A percentile compares a stretch with the other conserved stretches of the same genome.
These are phyloP conservation scores for Anneissia japonica DNA, from an alignment of 35 echinoderm and acorn worm species.

Conservation along the genomic window DNA sequence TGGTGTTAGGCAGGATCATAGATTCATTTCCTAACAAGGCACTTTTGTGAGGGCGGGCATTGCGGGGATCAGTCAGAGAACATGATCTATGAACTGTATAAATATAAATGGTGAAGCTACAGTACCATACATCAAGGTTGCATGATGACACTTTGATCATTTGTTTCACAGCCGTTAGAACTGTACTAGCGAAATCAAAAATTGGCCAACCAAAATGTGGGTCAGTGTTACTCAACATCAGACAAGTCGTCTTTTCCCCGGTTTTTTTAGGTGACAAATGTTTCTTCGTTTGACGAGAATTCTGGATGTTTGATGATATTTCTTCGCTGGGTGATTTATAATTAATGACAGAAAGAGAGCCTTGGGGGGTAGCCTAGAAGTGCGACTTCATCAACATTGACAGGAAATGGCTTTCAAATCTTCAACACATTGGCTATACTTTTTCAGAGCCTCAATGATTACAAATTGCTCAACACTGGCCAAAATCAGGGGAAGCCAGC, in stretches of 20 bases:
- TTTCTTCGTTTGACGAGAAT: neutral
- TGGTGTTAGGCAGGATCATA: neutral
- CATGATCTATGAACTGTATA: neutral
- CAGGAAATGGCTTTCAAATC: neutral
- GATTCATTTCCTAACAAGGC: neutral
- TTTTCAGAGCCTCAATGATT: neutral
- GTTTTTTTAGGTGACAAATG: neutral
- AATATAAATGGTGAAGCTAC: neutral
- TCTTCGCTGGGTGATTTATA: neutral
- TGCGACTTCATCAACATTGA: neutral
- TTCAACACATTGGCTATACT: neutral
- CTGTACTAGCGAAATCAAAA: neutral
- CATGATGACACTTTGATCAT: too few relatives aligned
- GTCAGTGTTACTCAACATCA: neutral
- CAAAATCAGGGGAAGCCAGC: neutral
- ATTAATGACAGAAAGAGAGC: neutral
- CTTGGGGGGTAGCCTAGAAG: neutral
- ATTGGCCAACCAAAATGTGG: neutral
- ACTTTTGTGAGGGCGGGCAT: neutral
- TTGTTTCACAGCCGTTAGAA: too few relatives aligned
- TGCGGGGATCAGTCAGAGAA: neutral
- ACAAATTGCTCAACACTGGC: neutral
- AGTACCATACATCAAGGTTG: too few relatives aligned
- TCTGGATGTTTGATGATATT: neutral
- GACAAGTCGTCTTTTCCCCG: neutral